Evolutionary conservation across 2,888 invertebrate genomes (phyloP), one percentile per base, ranked within the genome.

Genomic region (Odontocolon sp.): DNA sequence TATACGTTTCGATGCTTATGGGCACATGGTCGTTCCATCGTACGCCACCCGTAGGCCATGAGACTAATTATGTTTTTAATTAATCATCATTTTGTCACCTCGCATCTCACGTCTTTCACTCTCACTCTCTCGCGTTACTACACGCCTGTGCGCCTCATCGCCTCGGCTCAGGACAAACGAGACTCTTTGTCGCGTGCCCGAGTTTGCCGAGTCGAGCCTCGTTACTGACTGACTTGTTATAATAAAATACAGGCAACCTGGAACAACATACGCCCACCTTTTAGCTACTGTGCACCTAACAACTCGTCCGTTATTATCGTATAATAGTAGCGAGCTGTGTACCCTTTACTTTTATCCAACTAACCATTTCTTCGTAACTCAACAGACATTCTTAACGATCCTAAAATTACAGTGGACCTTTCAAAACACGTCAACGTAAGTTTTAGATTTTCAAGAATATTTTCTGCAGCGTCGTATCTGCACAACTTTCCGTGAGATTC

Each of bases 21-120:
- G 76, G 75, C 79, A 42, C 56, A 57, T 63, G 31, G 66, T 76
- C 70, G 78, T 54, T 66, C 76, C 64, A 45, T 28, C 38, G 67
- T 56, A 5, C 66, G 31, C 56, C 66, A 63, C 56, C 36, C 11
- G 68, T 73, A 73, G 67, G 66, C 56, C 61, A 76, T 67, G 61
- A 80, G 83, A 85, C 89, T 89, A 90, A 90, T 90, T 87, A 88
- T 87, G 85, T 88, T 88, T 89, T 90, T 89, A 88, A 90, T 90
- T 90, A 89, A 90, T 90, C 89, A 90, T 86, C 86, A 83, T 87
- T 87, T 87, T 85, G 86, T 87, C 86, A 82, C 84, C 78, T 82
- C 80, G 78, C 67, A 77, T 77, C 63, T 69, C 77, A 59, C 36
- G 54, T 40, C 45, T 40, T 9, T 63, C 50, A 33, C 18, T 11